Conservation (phyloP, 2,888 invertebrate species). For the Heteropelma amictum region DNA sequence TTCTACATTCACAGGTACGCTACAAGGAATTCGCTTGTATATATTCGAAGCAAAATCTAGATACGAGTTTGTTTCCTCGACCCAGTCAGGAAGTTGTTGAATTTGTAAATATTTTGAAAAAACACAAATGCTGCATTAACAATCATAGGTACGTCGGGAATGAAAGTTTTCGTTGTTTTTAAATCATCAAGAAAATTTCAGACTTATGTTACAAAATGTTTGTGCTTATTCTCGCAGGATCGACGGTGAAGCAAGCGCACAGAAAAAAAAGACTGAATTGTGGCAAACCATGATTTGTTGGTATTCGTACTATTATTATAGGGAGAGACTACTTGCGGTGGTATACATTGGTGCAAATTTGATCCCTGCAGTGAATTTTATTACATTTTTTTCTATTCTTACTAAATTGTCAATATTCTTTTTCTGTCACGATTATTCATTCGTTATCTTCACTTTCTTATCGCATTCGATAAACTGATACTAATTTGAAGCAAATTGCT, state of each 20-base stretch:
- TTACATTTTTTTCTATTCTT: background rate
- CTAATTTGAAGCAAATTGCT: too few species aligned
- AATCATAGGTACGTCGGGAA: slow-evolving; percentile 48
- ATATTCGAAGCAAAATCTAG: slow-evolving; percentile 46
- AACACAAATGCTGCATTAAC: slow-evolving; percentile 60
- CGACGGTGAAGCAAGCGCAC: slow-evolving; percentile 15
- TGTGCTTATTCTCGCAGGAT: slow-evolving; percentile 17
- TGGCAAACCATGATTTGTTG: slow-evolving; percentile 69
- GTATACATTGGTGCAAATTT: background rate
- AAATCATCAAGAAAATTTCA: slow-evolving; percentile 9
- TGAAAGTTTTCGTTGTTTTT: background rate
- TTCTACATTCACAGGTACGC: slow-evolving; percentile 33
- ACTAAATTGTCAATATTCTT: too few species aligned
- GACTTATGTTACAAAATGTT: slow-evolving; percentile 9
- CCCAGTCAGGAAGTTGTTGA: slow-evolving; percentile 65
- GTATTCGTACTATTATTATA: slow-evolving; percentile 35
- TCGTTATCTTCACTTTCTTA: too few species aligned
- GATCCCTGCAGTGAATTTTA: background rate
- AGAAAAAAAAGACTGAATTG: slow-evolving; percentile 64
- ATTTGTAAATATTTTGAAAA: slow-evolving; percentile 65
- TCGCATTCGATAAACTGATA: too few species aligned
- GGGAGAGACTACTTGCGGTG: background rate
- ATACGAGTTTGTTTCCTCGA: slow-evolving; percentile 62
- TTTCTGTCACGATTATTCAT: too few species aligned
- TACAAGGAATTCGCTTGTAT: slow-evolving; percentile 41